Evolutionary conservation across 23 tunicate species (phyloP).

Genomic region (Halocynthia aurantium): DNA sequence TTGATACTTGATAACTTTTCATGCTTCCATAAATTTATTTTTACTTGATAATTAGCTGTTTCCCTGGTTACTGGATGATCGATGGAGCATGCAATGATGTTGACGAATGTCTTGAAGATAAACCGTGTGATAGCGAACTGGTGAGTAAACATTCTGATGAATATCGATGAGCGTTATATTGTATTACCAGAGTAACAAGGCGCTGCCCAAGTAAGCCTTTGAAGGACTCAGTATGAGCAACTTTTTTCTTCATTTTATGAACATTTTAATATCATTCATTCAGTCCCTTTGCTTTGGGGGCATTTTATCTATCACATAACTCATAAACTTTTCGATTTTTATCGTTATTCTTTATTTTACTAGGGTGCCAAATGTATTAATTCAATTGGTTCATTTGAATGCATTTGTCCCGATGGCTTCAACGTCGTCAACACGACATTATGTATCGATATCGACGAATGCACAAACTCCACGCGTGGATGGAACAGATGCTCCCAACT

Average conservation of each 20-base stretch:
- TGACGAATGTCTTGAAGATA: constrained; percentile 47
- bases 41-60: constrained; percentile 36
- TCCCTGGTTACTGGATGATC: constrained; percentile 31
- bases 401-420: constrained; percentile 79
- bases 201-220: no score
- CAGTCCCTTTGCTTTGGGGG: no score
- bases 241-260: no score
- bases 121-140: constrained; percentile 46
- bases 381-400: constrained; percentile 42
- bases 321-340: no score
- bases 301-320: no score
- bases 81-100: constrained; percentile 43
- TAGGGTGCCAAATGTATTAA: constrained; percentile 59
- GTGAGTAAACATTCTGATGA: neutral
- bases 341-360: neutral
- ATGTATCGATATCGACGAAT: constrained; percentile 74
- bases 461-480: constrained; percentile 9
- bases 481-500: constrained; percentile 42
- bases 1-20: no score
- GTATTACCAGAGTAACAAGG: no score
- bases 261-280: no score
- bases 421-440: constrained; percentile 34
- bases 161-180: no score
- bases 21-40: neutral
- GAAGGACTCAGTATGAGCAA: no score